Base-by-base conservation (phyloP, 1,140 invertebrate species). In the Heliothis virescens region DNA sequence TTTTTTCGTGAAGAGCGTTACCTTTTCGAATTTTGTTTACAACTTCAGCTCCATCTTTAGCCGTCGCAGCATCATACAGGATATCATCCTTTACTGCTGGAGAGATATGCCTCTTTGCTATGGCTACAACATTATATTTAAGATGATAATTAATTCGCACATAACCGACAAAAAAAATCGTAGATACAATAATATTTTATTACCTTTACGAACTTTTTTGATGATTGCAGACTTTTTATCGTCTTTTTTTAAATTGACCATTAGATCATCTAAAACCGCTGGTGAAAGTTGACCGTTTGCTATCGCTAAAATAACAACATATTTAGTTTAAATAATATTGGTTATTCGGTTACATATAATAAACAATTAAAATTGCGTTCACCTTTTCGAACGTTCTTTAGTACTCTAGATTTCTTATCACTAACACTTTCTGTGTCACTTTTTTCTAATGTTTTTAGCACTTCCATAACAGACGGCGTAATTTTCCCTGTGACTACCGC, bases 361-460 rank as follows among this genome's bases (percentile, higher is more conserved):
- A 41, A 41, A 41, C 3, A 41, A 41, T 1, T 41, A 0, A 0
- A 41, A 41, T 41, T 5, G 9, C 9, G 34, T 41, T 41, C 41
- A 63, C 62, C 62, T 63, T 41, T 34, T 41, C 62, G 62, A 47
- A 63, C 47, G 11, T 63, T 63, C 41, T 63, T 63, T 3, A 63
- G 41, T 47, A 63, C 62, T 63, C 10, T 13, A 34, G 62, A 63
- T 47, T 63, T 63, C 15, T 29, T 26, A 13, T 13, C 3, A 3
- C 4, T 13, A 60, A 29, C 21, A 10, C 4, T 13, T 15, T 60
- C 13, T 26, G 12, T 10, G 11, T 60, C 21, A 11, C 11, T 3
- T 60, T 60, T 60, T 60, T 29, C 11, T 57, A 57, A 57, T 57
- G 10, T 34, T 15, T 34, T 18, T 29, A 62, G n/a, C 12, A 34